phyloP scores from a whole-genome alignment of 1,140 invertebrate species.

The Lycorma delicatula region DNA sequence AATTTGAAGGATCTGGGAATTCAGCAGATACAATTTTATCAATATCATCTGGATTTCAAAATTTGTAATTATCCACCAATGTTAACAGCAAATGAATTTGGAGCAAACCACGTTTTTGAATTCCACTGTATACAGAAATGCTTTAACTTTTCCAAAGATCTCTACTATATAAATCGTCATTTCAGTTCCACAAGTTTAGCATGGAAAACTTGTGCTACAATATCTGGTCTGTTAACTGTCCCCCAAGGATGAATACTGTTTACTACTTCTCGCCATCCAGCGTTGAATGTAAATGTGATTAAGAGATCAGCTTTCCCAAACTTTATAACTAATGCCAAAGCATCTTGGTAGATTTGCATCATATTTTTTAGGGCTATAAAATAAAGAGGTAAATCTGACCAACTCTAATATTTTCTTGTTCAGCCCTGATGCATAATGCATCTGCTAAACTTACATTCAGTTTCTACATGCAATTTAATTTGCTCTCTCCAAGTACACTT shows the following conservation, averaged over 20 bases:
- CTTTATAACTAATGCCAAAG: background rate
- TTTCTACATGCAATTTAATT: background rate
- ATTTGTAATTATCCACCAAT: background rate
- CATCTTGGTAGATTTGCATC: background rate
- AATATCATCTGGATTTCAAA: too few relatives aligned
- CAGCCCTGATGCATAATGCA: background rate
- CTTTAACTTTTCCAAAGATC: background rate
- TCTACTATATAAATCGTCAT: background rate
- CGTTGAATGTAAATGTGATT: too few relatives aligned
- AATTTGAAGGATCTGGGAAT: background rate
- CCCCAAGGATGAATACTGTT: background rate
- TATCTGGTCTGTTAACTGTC: background rate
- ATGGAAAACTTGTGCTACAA: background rate
- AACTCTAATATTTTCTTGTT: background rate
- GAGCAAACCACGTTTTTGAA: too few relatives aligned
- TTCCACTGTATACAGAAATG: too few relatives aligned
- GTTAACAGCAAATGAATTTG: too few relatives aligned
- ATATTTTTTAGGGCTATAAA: too few relatives aligned
- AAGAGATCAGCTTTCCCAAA: too few relatives aligned
- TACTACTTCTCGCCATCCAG: background rate
- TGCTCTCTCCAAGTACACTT: too few relatives aligned
- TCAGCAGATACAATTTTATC: background rate
- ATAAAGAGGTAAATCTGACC: background rate
- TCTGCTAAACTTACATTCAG: background rate
- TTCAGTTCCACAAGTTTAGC: background rate